These are phyloP conservation scores for Synergus umbraculus DNA, from an alignment of 2,888 invertebrate species.

Conservation along the genomic window DNA sequence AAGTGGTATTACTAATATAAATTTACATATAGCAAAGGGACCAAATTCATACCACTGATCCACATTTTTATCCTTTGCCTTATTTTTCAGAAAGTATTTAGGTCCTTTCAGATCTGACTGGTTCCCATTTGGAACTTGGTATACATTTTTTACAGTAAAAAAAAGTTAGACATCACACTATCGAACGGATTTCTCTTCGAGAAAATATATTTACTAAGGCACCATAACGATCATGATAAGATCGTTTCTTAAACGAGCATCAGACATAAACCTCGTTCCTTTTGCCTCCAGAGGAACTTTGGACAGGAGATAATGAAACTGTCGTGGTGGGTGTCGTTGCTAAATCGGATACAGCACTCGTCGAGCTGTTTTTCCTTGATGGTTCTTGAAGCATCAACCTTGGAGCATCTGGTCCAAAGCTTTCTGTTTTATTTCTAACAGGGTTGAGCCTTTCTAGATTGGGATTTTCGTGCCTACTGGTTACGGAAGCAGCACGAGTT, in stretches of 20 bases:
- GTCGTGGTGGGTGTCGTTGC: constrained; percentile 52
- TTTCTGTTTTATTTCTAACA: constrained; percentile 69
- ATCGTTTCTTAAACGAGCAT: constrained; percentile 53
- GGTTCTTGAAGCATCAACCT: constrained; percentile 60
- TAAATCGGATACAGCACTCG: constrained; percentile 61
- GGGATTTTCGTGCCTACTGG: constrained; percentile 59
- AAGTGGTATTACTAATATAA: background rate
- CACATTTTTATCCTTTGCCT: too few relatives aligned
- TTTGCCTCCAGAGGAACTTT: constrained; percentile 72
- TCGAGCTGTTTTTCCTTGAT: constrained; percentile 78
- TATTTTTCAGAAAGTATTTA: too few relatives aligned
- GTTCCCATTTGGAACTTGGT: background rate
- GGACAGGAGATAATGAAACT: constrained; percentile 65
- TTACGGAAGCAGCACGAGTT: constrained; percentile 60
- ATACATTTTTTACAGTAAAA: background rate
- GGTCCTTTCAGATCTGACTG: background rate
- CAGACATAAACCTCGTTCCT: constrained; percentile 81
- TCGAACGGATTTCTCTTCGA: constrained; percentile 25
- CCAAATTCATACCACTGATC: too few relatives aligned
- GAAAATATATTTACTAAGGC: background rate
- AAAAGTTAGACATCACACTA: background rate
- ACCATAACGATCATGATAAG: constrained; percentile 30
- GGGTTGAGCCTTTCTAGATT: constrained; percentile 61
- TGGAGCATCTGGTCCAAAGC: constrained; percentile 65
- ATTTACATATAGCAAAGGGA: too few relatives aligned